These are phyloP conservation scores for Therioaphis trifolii DNA, from an alignment of 2,888 invertebrate genomes.

Conservation along the genomic window DNA sequence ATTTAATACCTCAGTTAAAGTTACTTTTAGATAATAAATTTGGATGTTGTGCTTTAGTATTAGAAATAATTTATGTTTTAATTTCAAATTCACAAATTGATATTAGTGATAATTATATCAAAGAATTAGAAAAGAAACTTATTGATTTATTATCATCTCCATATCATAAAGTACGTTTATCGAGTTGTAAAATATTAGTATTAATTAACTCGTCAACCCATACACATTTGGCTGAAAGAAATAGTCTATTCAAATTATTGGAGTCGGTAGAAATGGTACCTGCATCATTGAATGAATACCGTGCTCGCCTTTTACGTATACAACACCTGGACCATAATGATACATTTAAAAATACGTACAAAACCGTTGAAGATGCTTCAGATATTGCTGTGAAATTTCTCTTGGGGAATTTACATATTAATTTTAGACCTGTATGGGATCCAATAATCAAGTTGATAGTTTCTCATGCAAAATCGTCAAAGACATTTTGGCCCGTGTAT, in stretches of 20 bases:
- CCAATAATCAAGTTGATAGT: constrained; percentile 82
- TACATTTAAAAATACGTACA: constrained; percentile 37
- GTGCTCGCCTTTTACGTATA: constrained; percentile 80
- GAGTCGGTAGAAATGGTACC: constrained; percentile 54
- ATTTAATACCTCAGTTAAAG: constrained; percentile 37
- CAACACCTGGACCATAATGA: constrained; percentile 75
- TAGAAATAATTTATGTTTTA: constrained; percentile 43
- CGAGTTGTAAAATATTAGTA: constrained; percentile 48
- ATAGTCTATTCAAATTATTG: constrained; percentile 51
- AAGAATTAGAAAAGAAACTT: constrained; percentile 49
- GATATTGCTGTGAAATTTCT: constrained; percentile 80
- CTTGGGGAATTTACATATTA: constrained; percentile 84
- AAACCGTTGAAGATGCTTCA: constrained; percentile 54
- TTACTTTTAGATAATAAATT: constrained; percentile 52
- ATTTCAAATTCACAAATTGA: constrained; percentile 40
- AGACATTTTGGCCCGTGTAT: constrained; percentile 82
- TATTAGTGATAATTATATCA: constrained; percentile 34
- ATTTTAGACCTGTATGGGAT: constrained; percentile 91
- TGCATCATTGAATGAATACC: constrained; percentile 74
- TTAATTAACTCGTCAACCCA: constrained; percentile 31
- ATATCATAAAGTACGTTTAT: constrained; percentile 62
- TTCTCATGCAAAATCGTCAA: constrained; percentile 75
- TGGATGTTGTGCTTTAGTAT: constrained; percentile 52
- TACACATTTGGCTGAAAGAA: constrained; percentile 3
- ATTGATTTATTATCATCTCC: constrained; percentile 63